Conservation (phyloP, 92 coral and sea anemone genomes). For the Epizoanthus ramosus region DNA sequence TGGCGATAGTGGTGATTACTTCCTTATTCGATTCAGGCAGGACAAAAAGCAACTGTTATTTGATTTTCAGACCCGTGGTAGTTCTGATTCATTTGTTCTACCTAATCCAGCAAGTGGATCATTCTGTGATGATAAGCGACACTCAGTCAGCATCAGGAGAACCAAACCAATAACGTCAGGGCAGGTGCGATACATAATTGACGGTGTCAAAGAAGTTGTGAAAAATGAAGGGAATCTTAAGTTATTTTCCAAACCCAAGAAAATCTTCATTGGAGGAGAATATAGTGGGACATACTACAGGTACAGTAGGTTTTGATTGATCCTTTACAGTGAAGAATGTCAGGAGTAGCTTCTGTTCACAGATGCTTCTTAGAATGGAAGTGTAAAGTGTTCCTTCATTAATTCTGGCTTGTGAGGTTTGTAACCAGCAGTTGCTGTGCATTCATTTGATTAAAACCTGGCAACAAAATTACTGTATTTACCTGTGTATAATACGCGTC, state of each 20-base stretch:
- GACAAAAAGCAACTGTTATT: slow-evolving; percentile 44
- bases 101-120: slow-evolving; percentile 36
- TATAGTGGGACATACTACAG: slow-evolving; percentile 37
- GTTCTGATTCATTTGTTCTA: slow-evolving; percentile 24
- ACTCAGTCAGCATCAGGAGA: slow-evolving; percentile 64
- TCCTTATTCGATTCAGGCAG: slow-evolving; percentile 45
- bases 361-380: too few relatives aligned
- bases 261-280: slow-evolving; percentile 59
- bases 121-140: slow-evolving; percentile 65
- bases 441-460: too few relatives aligned
- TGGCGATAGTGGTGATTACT: slow-evolving; percentile 14
- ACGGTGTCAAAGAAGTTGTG: slow-evolving; percentile 40
- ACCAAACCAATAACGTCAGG: slow-evolving; percentile 32
- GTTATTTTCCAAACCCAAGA: slow-evolving; percentile 55
- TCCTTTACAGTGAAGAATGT: background rate
- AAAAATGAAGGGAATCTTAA: slow-evolving; percentile 13
- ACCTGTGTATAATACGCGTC: too few relatives aligned
- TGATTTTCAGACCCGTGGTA: slow-evolving; percentile 31
- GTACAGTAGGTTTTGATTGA: background rate
- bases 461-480: too few relatives aligned
- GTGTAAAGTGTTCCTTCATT: too few relatives aligned
- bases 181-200: slow-evolving; percentile 55
- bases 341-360: background rate
- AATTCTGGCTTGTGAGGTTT: too few relatives aligned
- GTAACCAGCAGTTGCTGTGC: too few relatives aligned